These are phyloP conservation scores for Sminthurides aquaticus DNA, from an alignment of 2,888 invertebrate species.

Conservation along the genomic window DNA sequence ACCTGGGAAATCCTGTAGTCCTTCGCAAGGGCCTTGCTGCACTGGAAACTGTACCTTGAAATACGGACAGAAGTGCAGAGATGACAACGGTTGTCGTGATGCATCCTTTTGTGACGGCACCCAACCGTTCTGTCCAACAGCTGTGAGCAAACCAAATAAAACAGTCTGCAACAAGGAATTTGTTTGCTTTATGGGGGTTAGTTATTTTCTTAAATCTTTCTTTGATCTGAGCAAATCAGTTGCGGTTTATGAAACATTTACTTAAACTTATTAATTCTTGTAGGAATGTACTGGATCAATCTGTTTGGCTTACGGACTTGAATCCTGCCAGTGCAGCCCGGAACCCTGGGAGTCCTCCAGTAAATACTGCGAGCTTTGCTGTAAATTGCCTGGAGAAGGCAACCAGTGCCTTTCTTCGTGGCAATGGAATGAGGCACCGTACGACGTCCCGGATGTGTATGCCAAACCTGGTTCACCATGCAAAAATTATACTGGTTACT, in stretches of 20 bases:
- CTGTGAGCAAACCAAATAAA: conserved; percentile 84
- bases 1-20: conserved; percentile 67
- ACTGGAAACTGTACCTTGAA: conserved; percentile 74
- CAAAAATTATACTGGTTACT: conserved; percentile 83
- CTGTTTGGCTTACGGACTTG: conserved; percentile 88
- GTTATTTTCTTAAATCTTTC: too few relatives aligned
- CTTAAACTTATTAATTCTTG: not conserved
- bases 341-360: conserved; percentile 70
- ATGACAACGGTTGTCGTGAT: conserved; percentile 88
- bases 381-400: conserved; percentile 74
- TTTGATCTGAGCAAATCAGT: not conserved
- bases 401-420: conserved; percentile 79
- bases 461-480: conserved; percentile 90
- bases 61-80: conserved; percentile 80
- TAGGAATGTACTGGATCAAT: conserved; percentile 96
- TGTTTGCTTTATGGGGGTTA: conserved; percentile 92
- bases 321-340: conserved; percentile 87
- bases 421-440: conserved; percentile 80
- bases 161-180: conserved; percentile 93
- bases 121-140: conserved; percentile 82
- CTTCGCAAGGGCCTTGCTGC: conserved; percentile 91
- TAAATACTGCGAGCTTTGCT: conserved; percentile 87
- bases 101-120: conserved; percentile 85
- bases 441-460: conserved; percentile 86
- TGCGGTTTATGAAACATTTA: not conserved